These are phyloP conservation scores for Campaea margaritaria DNA, from an alignment of 2,888 invertebrate species.

Conservation along the genomic window DNA sequence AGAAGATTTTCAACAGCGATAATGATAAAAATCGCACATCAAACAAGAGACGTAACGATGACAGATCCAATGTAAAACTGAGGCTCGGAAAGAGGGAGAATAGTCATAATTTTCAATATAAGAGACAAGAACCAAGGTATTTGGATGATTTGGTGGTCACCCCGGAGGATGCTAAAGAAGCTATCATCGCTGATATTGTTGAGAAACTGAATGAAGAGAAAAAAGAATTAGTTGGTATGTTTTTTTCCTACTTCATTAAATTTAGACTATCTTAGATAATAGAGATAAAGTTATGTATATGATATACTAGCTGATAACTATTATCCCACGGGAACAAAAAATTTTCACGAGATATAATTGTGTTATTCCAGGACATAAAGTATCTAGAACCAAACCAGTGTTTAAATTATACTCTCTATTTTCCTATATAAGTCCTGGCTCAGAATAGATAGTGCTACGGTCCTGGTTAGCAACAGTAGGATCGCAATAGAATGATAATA, in stretches of 20 bases:
- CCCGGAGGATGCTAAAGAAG: slow-evolving; percentile 81
- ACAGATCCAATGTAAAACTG: slow-evolving; percentile 85
- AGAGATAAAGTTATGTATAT: neutral
- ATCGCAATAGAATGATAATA: too few relatives aligned
- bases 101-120: slow-evolving; percentile 71
- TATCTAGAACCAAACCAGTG: too few relatives aligned
- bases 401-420: too few relatives aligned
- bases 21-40: slow-evolving; percentile 58
- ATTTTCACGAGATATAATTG: too few relatives aligned
- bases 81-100: slow-evolving; percentile 82
- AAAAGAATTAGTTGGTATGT: slow-evolving; percentile 89
- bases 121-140: slow-evolving; percentile 82
- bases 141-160: slow-evolving; percentile 86
- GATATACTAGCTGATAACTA: too few relatives aligned
- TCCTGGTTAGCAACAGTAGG: too few relatives aligned
- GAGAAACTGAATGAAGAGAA: slow-evolving; percentile 90
- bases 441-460: too few relatives aligned
- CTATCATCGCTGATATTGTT: slow-evolving; percentile 89
- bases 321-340: too few relatives aligned
- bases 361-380: too few relatives aligned
- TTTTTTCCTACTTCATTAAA: neutral
- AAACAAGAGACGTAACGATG: slow-evolving; percentile 86
- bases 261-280: neutral
- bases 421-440: too few relatives aligned
- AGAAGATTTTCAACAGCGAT: slow-evolving; percentile 67